Percentiles rank a stretch among this genome's conserved stretches.
These are phyloP conservation scores for Tamias sibiricus DNA, from an alignment of 2,113 vertebrate species.

Conservation along the genomic window DNA sequence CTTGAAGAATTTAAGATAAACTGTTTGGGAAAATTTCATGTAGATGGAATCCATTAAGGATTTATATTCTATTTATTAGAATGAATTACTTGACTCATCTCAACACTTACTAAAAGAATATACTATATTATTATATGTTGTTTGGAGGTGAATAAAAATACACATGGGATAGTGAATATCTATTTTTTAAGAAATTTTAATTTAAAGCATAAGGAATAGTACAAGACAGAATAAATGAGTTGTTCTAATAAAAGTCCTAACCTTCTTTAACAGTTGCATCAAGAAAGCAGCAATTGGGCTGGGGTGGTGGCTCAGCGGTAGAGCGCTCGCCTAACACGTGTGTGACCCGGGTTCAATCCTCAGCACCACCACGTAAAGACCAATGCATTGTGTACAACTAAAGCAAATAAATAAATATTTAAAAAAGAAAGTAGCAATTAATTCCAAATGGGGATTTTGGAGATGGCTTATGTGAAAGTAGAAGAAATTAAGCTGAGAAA, in stretches of 20 bases:
- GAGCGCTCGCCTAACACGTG: no score
- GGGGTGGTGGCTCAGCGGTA: no score
- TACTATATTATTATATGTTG: background rate
- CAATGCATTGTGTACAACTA: no score
- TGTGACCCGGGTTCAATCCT: no score
- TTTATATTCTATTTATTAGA: conserved; percentile 38
- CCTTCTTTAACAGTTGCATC: background rate
- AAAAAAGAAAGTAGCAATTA: background rate
- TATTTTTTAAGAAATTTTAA: conserved; percentile 37
- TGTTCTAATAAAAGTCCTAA: background rate
- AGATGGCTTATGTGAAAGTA: background rate
- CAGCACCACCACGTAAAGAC: no score
- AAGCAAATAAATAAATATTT: no score
- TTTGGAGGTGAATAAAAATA: conserved; percentile 31
- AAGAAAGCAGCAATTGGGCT: background rate
- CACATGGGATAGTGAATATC: background rate
- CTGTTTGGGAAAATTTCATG: conserved; percentile 15
- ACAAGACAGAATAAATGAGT: background rate
- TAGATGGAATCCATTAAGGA: background rate
- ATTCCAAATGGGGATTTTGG: background rate
- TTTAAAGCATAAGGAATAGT: background rate
- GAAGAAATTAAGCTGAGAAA: background rate
- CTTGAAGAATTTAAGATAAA: background rate
- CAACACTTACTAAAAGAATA: background rate
- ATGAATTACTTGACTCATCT: background rate